Evolutionary conservation across 2,888 invertebrate species (phyloP), one percentile per base, ranked within the genome.

Genomic region (Lasius fuliginosus): DNA sequence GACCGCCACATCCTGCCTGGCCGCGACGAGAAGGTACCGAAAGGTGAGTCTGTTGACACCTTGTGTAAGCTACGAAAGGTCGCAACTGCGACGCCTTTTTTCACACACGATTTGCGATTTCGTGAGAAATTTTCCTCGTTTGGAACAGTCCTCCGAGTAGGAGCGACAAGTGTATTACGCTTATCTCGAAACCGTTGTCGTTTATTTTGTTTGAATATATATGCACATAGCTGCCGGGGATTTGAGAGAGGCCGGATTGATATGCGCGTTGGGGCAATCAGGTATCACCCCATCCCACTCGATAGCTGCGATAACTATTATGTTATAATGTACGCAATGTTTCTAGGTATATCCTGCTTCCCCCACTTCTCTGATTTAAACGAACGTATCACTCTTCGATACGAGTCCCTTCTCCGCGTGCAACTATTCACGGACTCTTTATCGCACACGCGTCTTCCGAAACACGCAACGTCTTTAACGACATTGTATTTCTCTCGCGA

Each of bases 21-120:
- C 92, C 49, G 89, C 92, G 42, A 91, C 93, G 58, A 92, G 92
- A 69, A 93, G 88, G 40, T 93, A 92, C 84, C 91, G 89, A 36
- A 92, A 93, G 82, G 93, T 94, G 86, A 93, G 93, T 71, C 64
- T 33, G 33, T 58, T 60, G 67, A 58, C 77, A 56, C 15, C 1
- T 5, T 36, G 36, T 36, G 4, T 4, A 49, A 1, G 8, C 0
- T 53, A 8, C n/a, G 49, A 49, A 18, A 49, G 42, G 33, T 49
- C 76, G 42, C 58, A 46, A 40, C 62, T 76, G 68, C 67, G 40
- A 53, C 49, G 49, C n/a, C 49, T 53, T 53, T n/a, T 53, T 53
- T 53, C 49, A 6, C 6, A 0, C n/a, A 49, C 18, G 49, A 33
- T 33, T n/a, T n/a, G n/a, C 49, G 2, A 58, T 23, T 58, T 27